Percentiles rank a stretch among this genome's conserved stretches.
These are phyloP conservation scores for Rhinopomastus cyanomelas DNA, from an alignment of 2,113 vertebrate species.

Conservation along the genomic window DNA sequence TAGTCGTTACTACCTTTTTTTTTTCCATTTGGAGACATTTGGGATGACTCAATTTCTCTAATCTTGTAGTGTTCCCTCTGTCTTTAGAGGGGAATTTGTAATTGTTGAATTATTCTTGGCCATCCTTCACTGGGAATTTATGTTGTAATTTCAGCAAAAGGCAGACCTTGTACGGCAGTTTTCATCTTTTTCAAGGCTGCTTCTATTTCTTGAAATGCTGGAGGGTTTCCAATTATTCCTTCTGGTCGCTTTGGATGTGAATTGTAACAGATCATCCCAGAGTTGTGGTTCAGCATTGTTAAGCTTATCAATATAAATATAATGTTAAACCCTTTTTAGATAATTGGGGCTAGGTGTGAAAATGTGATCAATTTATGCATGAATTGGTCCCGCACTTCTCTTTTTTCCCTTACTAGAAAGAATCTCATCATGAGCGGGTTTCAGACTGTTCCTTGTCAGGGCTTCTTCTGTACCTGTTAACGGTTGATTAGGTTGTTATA, in stretches of 20 bases:
- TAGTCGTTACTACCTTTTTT: constrained; percentile 9
- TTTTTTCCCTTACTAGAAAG: constrained; percentile 60
- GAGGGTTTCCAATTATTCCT: constrained; percentile 82
- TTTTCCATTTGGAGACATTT: neutral
- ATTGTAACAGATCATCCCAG: constrained; percentile 78
- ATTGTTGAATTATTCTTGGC: constrained; percentile 76
- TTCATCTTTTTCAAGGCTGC: constrained; percentile 80
- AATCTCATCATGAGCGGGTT: constrained; percentile 55
- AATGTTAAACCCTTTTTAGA: constrained; percentile 79
- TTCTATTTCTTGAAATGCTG: constrained; percentile 78
- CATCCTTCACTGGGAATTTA: constrained; percentile 78
- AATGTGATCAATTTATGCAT: constrained; percentile 77
- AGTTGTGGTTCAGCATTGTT: constrained; percentile 79
- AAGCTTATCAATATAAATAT: constrained; percentile 83
- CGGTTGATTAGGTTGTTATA: constrained; percentile 60
- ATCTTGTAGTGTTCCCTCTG: constrained; percentile 51
- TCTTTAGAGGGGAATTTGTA: constrained; percentile 68
- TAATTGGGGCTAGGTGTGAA: constrained; percentile 81
- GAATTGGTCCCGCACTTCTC: constrained; percentile 72
- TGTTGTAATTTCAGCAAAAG: constrained; percentile 80
- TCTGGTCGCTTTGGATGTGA: constrained; percentile 82
- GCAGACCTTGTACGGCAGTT: constrained; percentile 75
- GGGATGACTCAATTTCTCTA: constrained; percentile 53
- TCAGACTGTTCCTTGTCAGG: constrained; percentile 57
- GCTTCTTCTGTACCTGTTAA: constrained; percentile 67